Base-by-base conservation (phyloP, 1,140 invertebrate species). In the Drosophila pallidifrons region DNA sequence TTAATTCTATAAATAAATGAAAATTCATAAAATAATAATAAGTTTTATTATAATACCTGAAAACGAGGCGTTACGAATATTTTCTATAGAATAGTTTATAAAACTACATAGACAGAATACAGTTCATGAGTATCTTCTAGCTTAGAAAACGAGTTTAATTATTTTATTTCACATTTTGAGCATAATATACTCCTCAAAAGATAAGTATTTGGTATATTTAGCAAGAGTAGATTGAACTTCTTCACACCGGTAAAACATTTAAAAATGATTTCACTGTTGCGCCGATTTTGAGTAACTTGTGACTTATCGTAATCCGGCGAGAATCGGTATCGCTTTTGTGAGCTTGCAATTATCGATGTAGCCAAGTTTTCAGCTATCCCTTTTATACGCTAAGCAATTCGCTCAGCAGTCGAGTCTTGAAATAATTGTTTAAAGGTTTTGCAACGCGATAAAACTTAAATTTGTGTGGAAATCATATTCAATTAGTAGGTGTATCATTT, bases 331-430 rank as follows among this genome's bases (percentile, higher is more conserved):
- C 71, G 71, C 55, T 61, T 61, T n/a, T 55, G 5, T 4, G 16
- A 10, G 28, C 13, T 7, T 61, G 10, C 30, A 30, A 6, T 61
- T 49, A 73, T 69, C 65, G 65, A 69, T 47, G 35, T 13, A 8
- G 3, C 8, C 41, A 68, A 15, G 67, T 57, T 69, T 74, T 69
- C 45, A 20, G 55, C 57, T 61, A 68, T 45, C 28, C 13, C 11
- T 47, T 73, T 68, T 28, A 68, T 74, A 61, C 57, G 65, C 49
- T 49, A 57, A 57, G 72, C 45, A 57, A 52, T 32, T 13, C 58
- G 25, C 45, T 6, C 20, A 35, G 58, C 41, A 60, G 46, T 11
- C 43, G n/a, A 60, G 55, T 49, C 66, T 75, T 54, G 5, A 69
- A 51, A 30, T 13, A 28, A 32, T 43, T 55, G 60, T 76, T 11